Evolutionary conservation across 1,140 invertebrate species (phyloP).

Genomic region (Magallana gigas): DNA sequence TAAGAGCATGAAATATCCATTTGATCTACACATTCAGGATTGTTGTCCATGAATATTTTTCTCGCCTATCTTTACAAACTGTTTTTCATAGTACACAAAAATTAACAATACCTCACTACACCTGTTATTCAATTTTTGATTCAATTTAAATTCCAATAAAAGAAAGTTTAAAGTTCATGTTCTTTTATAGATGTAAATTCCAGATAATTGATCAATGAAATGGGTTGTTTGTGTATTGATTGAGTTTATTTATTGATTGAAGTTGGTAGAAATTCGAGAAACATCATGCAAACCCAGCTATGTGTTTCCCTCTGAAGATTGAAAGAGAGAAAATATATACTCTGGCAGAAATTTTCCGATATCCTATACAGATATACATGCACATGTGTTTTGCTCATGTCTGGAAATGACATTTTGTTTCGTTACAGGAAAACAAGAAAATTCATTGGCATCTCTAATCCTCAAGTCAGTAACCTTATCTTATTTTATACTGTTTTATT

Average conservation of each 20-base stretch:
- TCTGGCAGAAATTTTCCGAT: background rate
- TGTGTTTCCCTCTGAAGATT: background rate
- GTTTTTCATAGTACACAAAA: background rate
- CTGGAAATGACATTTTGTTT: slow-evolving; percentile 10
- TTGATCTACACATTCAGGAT: no score
- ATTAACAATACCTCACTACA: background rate
- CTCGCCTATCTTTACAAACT: no score
- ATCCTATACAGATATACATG: background rate
- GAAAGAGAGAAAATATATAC: background rate
- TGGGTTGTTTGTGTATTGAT: slow-evolving; percentile 17
- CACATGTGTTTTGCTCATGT: background rate
- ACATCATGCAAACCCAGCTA: background rate
- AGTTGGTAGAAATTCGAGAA: background rate
- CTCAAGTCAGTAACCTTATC: background rate
- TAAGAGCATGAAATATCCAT: no score
- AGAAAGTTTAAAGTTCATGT: background rate
- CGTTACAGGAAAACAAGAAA: slow-evolving; percentile 36
- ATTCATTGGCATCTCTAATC: background rate
- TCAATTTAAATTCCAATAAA: background rate
- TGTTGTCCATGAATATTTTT: no score
- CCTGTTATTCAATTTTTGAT: background rate
- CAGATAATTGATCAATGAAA: background rate
- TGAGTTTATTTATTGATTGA: background rate
- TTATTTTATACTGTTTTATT: background rate
- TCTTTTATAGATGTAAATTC: no score